Evolutionary conservation across 2,113 vertebrate genomes (phyloP).

Genomic region (Erythrocebus patas): DNA sequence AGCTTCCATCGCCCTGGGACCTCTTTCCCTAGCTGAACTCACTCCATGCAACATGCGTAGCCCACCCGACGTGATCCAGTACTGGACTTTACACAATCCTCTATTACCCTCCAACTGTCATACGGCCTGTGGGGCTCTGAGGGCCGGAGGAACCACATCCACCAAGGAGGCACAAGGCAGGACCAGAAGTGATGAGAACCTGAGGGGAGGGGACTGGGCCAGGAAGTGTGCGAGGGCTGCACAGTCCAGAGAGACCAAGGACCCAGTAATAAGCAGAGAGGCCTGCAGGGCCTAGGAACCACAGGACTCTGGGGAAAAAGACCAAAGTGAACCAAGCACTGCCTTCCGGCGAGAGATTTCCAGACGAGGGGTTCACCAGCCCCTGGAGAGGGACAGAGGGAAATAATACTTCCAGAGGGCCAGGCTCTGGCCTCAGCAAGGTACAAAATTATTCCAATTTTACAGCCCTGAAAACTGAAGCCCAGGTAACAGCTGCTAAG

Average conservation of each 20-base stretch:
- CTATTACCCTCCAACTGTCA: not conserved
- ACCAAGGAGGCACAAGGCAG: not conserved
- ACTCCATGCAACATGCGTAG: rapidly evolving
- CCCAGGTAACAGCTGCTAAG: not conserved
- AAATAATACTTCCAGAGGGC: not conserved
- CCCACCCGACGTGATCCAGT: not conserved
- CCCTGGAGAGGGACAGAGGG: not conserved
- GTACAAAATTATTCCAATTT: not conserved
- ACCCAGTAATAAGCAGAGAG: not conserved
- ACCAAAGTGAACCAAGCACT: not conserved
- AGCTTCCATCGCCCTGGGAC: not conserved
- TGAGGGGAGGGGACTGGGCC: not conserved
- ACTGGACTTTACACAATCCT: not conserved
- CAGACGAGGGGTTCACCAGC: not conserved
- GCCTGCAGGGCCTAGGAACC: not conserved
- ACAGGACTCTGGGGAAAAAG: not conserved
- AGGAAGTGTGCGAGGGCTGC: not conserved
- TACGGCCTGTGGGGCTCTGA: not conserved
- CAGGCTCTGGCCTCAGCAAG: not conserved
- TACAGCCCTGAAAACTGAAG: not conserved
- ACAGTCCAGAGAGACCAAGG: not conserved
- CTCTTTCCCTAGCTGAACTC: not conserved
- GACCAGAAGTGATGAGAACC: not conserved
- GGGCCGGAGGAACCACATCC: not conserved
- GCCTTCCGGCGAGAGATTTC: not conserved